Evolutionary conservation across 1,140 invertebrate genomes (phyloP), one percentile per base, ranked within the genome.

Genomic region (Halictus rubicundus): DNA sequence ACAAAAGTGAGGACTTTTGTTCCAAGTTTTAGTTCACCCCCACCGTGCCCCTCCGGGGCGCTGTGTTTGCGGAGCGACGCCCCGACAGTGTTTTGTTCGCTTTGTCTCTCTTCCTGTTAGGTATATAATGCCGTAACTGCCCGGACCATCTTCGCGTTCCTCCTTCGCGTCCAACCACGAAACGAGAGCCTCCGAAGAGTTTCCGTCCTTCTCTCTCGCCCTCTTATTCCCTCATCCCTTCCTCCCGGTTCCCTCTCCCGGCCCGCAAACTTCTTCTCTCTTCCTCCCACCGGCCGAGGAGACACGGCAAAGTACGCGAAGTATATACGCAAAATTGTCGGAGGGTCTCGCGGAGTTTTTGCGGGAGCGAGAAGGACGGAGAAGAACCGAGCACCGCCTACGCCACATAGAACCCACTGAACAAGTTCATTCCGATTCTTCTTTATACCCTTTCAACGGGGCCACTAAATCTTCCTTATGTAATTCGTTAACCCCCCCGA

Each of bases 1-100:
- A 92, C 91, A 91, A 92, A 92, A 92, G 91, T 92, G 84, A 89
- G 87, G 89, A 92, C 91, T 92, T 92, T 92, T 92, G 90, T 92
- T 91, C 91, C 90, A 92, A 92, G 90, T 92, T 91, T 88, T 89
- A 91, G 88, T 88, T 87, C 87, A 71, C 79, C 79, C 54, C 66
- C 70, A 52, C 63, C 63, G 19, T 19, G 4, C 39, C 23, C 57
- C n/a, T 46, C 37, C 54, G 60, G 85, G 82, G 85, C 59, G 86
- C 75, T 72, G 87, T 91, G 88, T 89, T 90, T 90, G 89, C 88
- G 87, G 78, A 89, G 90, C 89, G 90, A 92, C 91, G 90, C 91
- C 90, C 91, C 89, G 89, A 91, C 88, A 90, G 86, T 91, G 90
- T 92, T 91, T 92, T 91, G 90, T 91, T 90, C 88, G 89, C 90